Conservation (phyloP, 2,888 invertebrate genomes). For the Arenicola marina region DNA sequence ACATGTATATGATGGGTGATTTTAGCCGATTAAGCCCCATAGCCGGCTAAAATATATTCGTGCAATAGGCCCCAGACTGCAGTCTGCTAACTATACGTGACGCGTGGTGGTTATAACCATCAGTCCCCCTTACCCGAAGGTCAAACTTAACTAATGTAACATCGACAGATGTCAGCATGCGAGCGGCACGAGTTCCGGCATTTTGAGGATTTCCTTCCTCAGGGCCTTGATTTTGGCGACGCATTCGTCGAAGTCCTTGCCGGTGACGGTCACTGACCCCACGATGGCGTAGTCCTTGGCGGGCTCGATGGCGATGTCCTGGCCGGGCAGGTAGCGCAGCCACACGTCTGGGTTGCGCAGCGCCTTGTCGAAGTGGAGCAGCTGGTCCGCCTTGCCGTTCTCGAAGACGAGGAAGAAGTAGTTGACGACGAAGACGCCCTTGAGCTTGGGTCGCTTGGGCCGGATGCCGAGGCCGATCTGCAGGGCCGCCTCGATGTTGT, state of each 20-base stretch:
- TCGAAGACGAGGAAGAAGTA: conserved; percentile 13
- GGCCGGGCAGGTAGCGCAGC: conserved; percentile 14
- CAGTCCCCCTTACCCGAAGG: no score
- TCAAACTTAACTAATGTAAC: no score
- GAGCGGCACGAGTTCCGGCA: conserved; percentile 15
- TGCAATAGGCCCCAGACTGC: no score
- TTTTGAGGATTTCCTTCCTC: conserved; percentile 12
- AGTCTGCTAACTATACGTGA: no score
- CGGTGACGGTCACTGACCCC: conserved; percentile 9
- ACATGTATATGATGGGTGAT: no score
- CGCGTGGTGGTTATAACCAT: no score
- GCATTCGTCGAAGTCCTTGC: conserved; percentile 12
- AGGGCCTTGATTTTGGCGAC: conserved; percentile 13
- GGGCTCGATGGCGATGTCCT: conserved; percentile 19
- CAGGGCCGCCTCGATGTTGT: conserved; percentile 19
- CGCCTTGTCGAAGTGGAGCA: conserved; percentile 15
- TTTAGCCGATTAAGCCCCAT: no score
- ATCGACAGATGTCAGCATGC: no score
- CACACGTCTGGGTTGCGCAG: conserved; percentile 11
- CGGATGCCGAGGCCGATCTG: conserved; percentile 8
- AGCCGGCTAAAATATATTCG: no score
- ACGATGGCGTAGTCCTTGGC: conserved; percentile 16
- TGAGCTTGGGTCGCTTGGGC: conserved; percentile 8
- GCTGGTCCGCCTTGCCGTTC: conserved; percentile 10
- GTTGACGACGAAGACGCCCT: conserved; percentile 13